Evolutionary conservation across 2,888 invertebrate genomes (phyloP), one percentile per base, ranked within the genome.

Genomic region (Rutpela maculata): DNA sequence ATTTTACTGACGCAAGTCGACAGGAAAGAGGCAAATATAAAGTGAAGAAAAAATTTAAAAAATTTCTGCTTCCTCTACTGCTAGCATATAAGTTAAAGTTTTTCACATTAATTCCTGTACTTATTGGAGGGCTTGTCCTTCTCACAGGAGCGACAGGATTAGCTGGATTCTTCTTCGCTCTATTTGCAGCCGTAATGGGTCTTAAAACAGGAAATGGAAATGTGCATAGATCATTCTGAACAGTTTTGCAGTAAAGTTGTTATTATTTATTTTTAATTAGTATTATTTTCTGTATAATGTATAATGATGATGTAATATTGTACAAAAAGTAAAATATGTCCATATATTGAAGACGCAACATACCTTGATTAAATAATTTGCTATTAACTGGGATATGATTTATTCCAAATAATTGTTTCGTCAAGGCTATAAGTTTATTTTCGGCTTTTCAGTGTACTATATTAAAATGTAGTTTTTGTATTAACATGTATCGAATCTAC

Each of bases 111-210:
- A 92, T 96, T 56, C 96, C 96, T 0, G 91, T 95, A 0, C 88
- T 96, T 87, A 92, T 96, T 81, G 94, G 95, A 70, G 93, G 93
- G 6, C 89, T 96, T 22, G 90, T 95, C 0, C 90, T 97, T 10
- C 88, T 97, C 67, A 93, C 95, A 5, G 95, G 95, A 78, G 94
- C 95, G 0, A 95, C 96, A 0, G 95, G 95, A 18, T 88, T 96
- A 76, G 96, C 96, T 19, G 96, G 96, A 80, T 96, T 97, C 90
- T 97, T 97, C 91, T 97, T 96, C 88, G 96, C 96, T 0, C 90
- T 97, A 15, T 96, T 97, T 85, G 95, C 96, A 69, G 95, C 96
- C 1, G 95, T 95, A 5, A 94, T 96, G 92, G 95, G 95, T 74
- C 90, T 96, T 79, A 95, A 93, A 88, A 90, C 91, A 78, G 91